These are phyloP conservation scores for Silurus lanzhouensis DNA, from an alignment of 2,797 vertebrate genomes.

Conservation along the genomic window DNA sequence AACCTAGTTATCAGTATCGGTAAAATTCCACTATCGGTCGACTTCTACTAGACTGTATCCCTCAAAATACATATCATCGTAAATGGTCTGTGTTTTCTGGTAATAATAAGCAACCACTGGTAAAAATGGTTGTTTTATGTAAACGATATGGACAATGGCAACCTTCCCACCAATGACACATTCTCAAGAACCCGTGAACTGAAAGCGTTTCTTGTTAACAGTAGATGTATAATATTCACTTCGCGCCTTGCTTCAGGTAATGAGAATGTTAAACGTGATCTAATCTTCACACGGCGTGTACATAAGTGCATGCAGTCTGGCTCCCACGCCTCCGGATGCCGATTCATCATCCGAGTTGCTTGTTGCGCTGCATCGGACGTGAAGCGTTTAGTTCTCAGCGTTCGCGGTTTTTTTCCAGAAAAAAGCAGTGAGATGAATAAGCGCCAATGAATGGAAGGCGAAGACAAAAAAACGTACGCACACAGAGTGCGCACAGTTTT, in stretches of 20 bases:
- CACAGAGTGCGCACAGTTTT: neutral
- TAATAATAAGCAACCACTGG: neutral
- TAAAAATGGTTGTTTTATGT: neutral
- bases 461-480: neutral
- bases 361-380: neutral
- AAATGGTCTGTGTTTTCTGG: neutral
- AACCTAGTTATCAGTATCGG: too few relatives aligned
- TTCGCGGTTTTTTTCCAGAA: neutral
- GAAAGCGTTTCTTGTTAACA: conserved; percentile 4
- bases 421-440: conserved; percentile 2
- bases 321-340: neutral
- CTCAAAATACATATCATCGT: neutral
- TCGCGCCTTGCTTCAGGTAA: conserved; percentile 12
- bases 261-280: neutral
- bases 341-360: neutral
- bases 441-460: neutral
- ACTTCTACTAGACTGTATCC: too few relatives aligned
- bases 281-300: neutral
- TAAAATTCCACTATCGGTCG: too few relatives aligned
- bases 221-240: neutral
- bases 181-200: neutral
- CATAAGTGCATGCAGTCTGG: neutral
- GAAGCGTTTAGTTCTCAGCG: neutral
- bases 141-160: too few relatives aligned
- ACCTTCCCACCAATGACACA: neutral